phyloP scores from a whole-genome alignment of 2,797 vertebrate species.

The Pseudochaenichthys georgianus region DNA sequence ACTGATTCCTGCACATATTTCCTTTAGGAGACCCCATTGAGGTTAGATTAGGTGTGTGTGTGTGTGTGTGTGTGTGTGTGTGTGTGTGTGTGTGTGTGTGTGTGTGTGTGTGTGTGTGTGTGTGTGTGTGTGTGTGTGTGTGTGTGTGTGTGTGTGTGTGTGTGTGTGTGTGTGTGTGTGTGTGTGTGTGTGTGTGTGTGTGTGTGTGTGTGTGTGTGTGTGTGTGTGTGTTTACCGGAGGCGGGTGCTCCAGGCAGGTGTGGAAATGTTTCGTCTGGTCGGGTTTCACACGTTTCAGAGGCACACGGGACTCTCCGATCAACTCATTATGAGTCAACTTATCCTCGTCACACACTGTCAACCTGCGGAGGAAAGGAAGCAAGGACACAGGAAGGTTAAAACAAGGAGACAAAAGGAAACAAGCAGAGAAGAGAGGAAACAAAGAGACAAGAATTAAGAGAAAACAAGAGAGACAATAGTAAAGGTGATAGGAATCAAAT shows the following conservation, averaged over 20 bases:
- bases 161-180: background rate
- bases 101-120: background rate
- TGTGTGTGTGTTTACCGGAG: conserved; percentile 78
- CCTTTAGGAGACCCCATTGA: no score
- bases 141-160: background rate
- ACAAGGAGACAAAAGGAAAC: background rate
- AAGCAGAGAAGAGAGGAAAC: background rate
- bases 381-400: background rate
- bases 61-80: background rate
- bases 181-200: background rate
- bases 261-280: conserved; percentile 89
- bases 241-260: conserved; percentile 90
- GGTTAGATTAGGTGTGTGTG: no score
- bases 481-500: background rate
- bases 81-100: background rate
- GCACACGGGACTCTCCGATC: conserved; percentile 90
- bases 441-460: background rate
- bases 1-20: background rate
- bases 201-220: background rate
- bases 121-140: background rate
- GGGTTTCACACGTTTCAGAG: conserved; percentile 88
- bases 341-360: conserved; percentile 92
- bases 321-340: conserved; percentile 93
- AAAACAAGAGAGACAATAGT: background rate
- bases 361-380: conserved; percentile 71